Percentiles rank a stretch among this genome's conserved stretches.
phyloP scores from a whole-genome alignment of 2,888 invertebrate genomes.

The Oscheius sp. region DNA sequence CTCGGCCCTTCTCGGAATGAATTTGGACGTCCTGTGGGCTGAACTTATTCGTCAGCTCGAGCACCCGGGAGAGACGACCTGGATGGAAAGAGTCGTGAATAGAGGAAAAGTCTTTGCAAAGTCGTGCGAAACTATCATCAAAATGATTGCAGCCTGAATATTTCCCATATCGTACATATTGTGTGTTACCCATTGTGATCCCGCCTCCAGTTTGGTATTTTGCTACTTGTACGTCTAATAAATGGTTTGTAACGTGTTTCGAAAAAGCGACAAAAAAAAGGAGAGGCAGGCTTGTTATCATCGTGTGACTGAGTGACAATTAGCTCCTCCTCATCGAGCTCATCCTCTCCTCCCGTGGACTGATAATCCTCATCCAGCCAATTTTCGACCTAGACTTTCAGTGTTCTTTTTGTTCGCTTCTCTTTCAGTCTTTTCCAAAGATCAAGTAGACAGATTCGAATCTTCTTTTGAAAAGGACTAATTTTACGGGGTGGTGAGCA shows the following conservation, averaged over 20 bases:
- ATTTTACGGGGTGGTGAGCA: too few relatives aligned
- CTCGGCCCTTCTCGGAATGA: constrained; percentile 65
- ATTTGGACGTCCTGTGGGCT: constrained; percentile 64
- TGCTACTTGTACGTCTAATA: neutral
- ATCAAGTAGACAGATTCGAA: too few relatives aligned
- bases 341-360: neutral
- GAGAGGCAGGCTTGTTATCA: neutral
- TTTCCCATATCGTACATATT: neutral
- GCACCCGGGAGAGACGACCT: constrained; percentile 35
- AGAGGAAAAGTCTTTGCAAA: constrained; percentile 65
- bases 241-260: neutral
- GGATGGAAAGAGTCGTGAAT: constrained; percentile 59
- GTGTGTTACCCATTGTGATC: neutral
- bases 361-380: neutral
- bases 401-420: neutral
- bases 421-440: too few relatives aligned
- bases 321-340: constrained; percentile 3
- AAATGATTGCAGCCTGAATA: constrained; percentile 31
- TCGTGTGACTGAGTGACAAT: neutral
- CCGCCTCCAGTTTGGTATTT: constrained; percentile 1
- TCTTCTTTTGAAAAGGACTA: too few relatives aligned
- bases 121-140: constrained; percentile 64
- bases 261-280: too few relatives aligned
- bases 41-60: constrained; percentile 61
- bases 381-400: neutral